A percentile compares a stretch with the other conserved stretches of the same genome.
phyloP scores from a whole-genome alignment of 1,140 invertebrate species.

The Macrosteles quadrilineatus region DNA sequence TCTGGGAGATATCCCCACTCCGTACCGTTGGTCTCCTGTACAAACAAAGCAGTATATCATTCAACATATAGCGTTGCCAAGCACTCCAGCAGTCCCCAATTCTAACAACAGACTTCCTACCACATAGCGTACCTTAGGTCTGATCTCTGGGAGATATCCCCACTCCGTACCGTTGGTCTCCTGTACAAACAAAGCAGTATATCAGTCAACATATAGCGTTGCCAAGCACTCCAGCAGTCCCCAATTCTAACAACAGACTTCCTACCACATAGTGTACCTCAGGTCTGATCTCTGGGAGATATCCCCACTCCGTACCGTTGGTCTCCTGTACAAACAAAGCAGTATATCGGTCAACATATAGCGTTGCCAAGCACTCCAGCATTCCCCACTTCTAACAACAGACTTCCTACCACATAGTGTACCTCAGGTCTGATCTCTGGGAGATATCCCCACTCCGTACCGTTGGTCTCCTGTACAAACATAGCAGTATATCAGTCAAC shows the following conservation, averaged over 20 bases:
- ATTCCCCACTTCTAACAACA: not conserved
- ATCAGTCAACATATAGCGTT: no score
- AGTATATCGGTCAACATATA: no score
- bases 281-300: not conserved
- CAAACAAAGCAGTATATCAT: no score
- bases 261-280: constrained; percentile 28
- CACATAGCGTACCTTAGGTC: constrained; percentile 26
- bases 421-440: constrained; percentile 28
- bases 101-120: not conserved
- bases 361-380: not conserved
- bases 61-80: no score
- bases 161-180: not conserved
- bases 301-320: not conserved
- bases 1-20: not conserved
- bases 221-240: not conserved
- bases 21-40: not conserved
- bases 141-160: not conserved
- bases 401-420: not conserved
- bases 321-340: not conserved
- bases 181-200: no score
- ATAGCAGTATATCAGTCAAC: no score
- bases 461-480: not conserved
- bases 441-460: not conserved
- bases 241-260: not conserved
- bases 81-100: not conserved